phyloP scores from a whole-genome alignment of 2,113 vertebrate genomes.

The Burhinus bistriatus region DNA sequence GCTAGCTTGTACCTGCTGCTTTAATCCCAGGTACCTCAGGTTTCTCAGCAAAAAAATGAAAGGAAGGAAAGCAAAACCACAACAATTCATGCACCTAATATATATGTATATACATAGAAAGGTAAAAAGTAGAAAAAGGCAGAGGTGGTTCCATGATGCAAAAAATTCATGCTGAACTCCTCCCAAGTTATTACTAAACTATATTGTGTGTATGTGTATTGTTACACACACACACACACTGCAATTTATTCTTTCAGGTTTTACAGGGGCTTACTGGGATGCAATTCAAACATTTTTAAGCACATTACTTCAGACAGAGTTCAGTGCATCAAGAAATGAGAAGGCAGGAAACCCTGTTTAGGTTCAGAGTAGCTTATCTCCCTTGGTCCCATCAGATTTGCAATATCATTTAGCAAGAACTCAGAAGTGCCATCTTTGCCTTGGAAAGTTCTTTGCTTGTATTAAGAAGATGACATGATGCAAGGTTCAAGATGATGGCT shows the following conservation, averaged over 20 bases:
- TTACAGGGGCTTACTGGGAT: not conserved
- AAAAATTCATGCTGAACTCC: not conserved
- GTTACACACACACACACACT: not conserved
- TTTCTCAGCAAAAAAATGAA: not conserved
- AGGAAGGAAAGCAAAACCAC: not conserved
- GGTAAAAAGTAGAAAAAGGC: not conserved
- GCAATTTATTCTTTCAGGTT: not conserved
- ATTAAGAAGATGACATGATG: not conserved
- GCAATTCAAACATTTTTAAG: not conserved
- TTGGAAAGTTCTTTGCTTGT: not conserved
- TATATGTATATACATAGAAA: not conserved
- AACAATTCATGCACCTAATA: not conserved
- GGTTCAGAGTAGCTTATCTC: not conserved
- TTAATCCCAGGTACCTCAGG: not conserved
- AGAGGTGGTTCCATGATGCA: not conserved
- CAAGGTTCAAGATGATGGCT: not conserved
- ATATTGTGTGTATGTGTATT: not conserved
- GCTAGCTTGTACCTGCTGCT: not conserved
- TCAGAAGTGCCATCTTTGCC: not conserved
- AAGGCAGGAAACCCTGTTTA: not conserved
- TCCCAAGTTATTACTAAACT: not conserved
- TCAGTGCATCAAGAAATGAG: not conserved
- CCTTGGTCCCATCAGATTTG: not conserved
- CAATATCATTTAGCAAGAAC: not conserved
- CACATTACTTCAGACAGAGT: not conserved